Percentiles rank a stretch among this genome's conserved stretches.
Conservation (phyloP, 2,888 invertebrate species). For the Formica aserva region DNA sequence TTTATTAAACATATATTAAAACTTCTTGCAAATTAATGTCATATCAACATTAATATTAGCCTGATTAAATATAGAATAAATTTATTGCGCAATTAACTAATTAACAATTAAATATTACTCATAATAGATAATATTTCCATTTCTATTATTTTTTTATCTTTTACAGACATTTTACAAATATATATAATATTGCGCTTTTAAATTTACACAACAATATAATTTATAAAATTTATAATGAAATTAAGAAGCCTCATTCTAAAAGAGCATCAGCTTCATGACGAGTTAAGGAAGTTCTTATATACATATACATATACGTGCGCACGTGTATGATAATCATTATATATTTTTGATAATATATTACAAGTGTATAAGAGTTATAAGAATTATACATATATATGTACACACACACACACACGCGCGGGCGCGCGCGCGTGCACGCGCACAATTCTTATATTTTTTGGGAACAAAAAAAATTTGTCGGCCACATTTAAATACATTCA, state of each 20-base stretch:
- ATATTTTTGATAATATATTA: too few species aligned
- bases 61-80: constrained; percentile 7
- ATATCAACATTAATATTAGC: constrained; percentile 29
- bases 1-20: neutral
- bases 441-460: too few species aligned
- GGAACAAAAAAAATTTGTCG: neutral
- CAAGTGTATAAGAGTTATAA: too few species aligned
- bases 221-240: constrained; percentile 17
- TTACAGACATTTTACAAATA: constrained; percentile 30
- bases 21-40: too few species aligned
- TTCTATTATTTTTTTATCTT: neutral
- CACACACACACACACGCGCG: too few species aligned
- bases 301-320: too few species aligned
- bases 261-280: neutral
- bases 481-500: neutral
- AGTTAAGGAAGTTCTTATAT: neutral
- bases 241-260: constrained; percentile 1
- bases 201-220: constrained; percentile 31
- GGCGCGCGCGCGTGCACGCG: too few species aligned
- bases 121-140: neutral
- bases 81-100: constrained; percentile 1
- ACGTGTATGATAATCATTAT: too few species aligned
- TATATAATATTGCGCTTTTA: constrained; percentile 48
- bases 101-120: neutral
- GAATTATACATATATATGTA: too few species aligned